Percentiles rank a stretch among this genome's conserved stretches.
phyloP scores from a whole-genome alignment of 2,113 vertebrate genomes.

The Oncorhynchus gorbuscha region DNA sequence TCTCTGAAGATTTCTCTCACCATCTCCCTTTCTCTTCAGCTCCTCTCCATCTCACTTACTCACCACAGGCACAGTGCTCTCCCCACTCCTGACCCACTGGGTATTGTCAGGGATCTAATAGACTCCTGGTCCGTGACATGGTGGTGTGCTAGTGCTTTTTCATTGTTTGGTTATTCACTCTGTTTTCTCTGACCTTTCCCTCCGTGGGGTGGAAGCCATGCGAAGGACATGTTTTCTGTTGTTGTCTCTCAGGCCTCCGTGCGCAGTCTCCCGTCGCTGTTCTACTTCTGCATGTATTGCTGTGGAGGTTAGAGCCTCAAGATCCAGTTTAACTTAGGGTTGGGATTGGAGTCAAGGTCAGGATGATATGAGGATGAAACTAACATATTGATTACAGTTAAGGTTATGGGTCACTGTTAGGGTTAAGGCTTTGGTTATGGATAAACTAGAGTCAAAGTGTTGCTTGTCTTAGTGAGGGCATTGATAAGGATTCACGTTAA shows the following conservation, averaged over 20 bases:
- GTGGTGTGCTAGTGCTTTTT: not conserved
- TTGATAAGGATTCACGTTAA: constrained; percentile 73
- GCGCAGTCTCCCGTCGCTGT: not conserved
- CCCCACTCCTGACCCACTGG: constrained; percentile 15
- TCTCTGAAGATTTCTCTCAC: constrained; percentile 12
- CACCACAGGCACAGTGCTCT: not conserved
- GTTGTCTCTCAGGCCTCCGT: not conserved
- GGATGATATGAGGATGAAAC: not conserved
- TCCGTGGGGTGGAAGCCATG: not conserved
- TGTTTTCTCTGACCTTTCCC: constrained; percentile 14
- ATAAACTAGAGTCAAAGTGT: no score
- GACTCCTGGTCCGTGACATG: constrained; percentile 6
- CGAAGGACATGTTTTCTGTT: constrained; percentile 17
- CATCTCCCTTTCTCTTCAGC: constrained; percentile 14
- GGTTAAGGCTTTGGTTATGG: no score
- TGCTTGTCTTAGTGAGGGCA: constrained; percentile 76
- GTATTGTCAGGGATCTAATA: constrained; percentile 50
- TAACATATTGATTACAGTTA: not conserved
- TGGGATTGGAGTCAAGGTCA: constrained; percentile 15
- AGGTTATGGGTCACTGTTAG: constrained; percentile 3
- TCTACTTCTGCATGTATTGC: not conserved
- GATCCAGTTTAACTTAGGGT: not conserved
- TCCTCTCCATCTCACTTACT: constrained; percentile 5
- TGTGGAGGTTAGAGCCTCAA: not conserved
- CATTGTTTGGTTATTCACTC: constrained; percentile 25